Percentiles rank a stretch among this genome's conserved stretches.
phyloP scores from a whole-genome alignment of 2,888 invertebrate genomes.

The Eilema sororculum region DNA sequence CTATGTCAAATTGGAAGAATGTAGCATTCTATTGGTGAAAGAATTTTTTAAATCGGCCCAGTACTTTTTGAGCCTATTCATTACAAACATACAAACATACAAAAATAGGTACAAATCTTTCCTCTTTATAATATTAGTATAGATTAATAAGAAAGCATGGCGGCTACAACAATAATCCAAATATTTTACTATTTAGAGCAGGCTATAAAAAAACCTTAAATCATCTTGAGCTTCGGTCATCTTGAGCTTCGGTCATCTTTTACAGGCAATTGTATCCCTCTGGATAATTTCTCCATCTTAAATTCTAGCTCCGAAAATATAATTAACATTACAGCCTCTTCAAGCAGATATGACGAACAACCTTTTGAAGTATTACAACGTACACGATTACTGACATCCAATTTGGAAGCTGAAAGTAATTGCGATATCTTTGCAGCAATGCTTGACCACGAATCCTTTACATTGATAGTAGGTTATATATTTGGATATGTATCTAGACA shows the following conservation, averaged over 20 bases:
- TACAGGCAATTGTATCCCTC: slow-evolving; percentile 31
- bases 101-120: too few species aligned
- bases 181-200: slow-evolving; percentile 18
- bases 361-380: slow-evolving; percentile 24
- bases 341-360: slow-evolving; percentile 20
- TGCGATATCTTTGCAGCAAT: slow-evolving; percentile 28
- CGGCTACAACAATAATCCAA: slow-evolving; percentile 33
- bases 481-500: slow-evolving; percentile 8
- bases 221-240: slow-evolving; percentile 32
- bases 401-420: slow-evolving; percentile 29
- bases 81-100: too few species aligned
- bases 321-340: slow-evolving; percentile 2
- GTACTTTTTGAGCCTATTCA: too few species aligned
- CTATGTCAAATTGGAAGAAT: too few species aligned
- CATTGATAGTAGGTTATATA: slow-evolving; percentile 13
- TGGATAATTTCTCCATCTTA: slow-evolving; percentile 32
- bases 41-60: too few species aligned
- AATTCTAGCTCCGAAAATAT: slow-evolving; percentile 15
- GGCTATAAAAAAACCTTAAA: slow-evolving; percentile 20
- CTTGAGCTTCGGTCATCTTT: slow-evolving; percentile 33
- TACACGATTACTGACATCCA: slow-evolving; percentile 16
- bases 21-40: too few species aligned
- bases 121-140: too few species aligned
- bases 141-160: slow-evolving; percentile 30
- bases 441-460: slow-evolving; percentile 19